Conservation (phyloP, 2,113 vertebrate genomes). For the Zapus hudsonius region DNA sequence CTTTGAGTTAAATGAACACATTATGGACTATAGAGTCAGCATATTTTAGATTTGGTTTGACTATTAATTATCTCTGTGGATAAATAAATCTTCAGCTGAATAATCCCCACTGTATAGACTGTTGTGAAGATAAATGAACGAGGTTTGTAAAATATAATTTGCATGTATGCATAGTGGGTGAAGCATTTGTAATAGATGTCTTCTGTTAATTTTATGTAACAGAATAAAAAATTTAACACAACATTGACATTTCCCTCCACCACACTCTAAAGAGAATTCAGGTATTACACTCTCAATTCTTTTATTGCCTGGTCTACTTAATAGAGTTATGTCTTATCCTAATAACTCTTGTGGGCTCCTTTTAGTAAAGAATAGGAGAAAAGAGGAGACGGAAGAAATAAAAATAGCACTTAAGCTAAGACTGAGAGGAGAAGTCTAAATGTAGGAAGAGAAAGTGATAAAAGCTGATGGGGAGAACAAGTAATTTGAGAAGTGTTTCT, state of each 20-base stretch:
- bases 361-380: not conserved
- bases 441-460: too few species aligned
- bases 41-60: not conserved
- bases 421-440: not conserved
- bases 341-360: not conserved
- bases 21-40: not conserved
- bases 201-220: not conserved
- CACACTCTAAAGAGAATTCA: not conserved
- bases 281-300: not conserved
- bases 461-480: not conserved
- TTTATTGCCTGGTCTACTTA: not conserved
- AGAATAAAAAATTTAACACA: not conserved
- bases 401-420: not conserved
- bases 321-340: not conserved
- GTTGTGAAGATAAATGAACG: not conserved
- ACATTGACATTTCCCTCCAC: not conserved
- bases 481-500: not conserved
- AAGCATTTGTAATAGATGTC: not conserved
- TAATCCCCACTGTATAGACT: not conserved
- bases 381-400: not conserved
- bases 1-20: not conserved
- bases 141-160: not conserved
- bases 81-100: not conserved
- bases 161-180: not conserved
- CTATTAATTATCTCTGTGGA: not conserved